Conservation (phyloP, 2,113 vertebrate genomes). For the Thermophis baileyi region DNA sequence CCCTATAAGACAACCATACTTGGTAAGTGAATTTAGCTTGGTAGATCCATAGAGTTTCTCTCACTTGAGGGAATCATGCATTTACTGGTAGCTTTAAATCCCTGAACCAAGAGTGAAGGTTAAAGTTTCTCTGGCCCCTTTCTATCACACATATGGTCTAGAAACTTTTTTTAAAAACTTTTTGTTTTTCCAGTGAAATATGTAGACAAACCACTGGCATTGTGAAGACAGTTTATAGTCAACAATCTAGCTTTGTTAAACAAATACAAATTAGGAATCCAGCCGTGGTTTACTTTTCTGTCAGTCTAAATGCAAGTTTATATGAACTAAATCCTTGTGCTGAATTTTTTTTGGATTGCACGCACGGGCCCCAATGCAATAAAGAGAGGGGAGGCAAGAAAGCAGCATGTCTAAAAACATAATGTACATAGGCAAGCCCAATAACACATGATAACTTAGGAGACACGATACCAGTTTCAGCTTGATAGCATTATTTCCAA, state of each 20-base stretch:
- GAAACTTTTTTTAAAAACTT: not conserved
- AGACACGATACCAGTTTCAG: not conserved
- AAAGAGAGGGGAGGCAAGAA: conserved; percentile 39
- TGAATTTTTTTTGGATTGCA: conserved; percentile 20
- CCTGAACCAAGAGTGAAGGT: conserved; percentile 8
- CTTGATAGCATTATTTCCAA: not conserved
- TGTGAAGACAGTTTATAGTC: conserved; percentile 12
- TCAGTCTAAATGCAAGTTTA: conserved; percentile 19
- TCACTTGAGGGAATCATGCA: not conserved
- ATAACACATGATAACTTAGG: not conserved
- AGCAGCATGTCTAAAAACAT: conserved; percentile 41
- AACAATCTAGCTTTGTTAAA: conserved; percentile 17
- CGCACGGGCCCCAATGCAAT: conserved; percentile 48
- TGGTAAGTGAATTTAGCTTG: not conserved
- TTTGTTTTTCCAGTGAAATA: not conserved
- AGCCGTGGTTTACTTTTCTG: not conserved
- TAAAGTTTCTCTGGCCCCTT: not conserved
- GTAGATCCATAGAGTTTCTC: conserved; percentile 6
- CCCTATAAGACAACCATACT: not conserved
- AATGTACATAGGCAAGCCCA: not conserved
- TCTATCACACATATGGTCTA: conserved; percentile 10
- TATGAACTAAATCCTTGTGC: conserved; percentile 1
- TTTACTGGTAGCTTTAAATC: conserved; percentile 25
- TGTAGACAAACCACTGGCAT: not conserved
- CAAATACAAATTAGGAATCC: conserved; percentile 27